Percentiles rank a stretch among this genome's conserved stretches.
These are phyloP conservation scores for Hymenochirus boettgeri DNA, from an alignment of 2,113 vertebrate species.

Conservation along the genomic window DNA sequence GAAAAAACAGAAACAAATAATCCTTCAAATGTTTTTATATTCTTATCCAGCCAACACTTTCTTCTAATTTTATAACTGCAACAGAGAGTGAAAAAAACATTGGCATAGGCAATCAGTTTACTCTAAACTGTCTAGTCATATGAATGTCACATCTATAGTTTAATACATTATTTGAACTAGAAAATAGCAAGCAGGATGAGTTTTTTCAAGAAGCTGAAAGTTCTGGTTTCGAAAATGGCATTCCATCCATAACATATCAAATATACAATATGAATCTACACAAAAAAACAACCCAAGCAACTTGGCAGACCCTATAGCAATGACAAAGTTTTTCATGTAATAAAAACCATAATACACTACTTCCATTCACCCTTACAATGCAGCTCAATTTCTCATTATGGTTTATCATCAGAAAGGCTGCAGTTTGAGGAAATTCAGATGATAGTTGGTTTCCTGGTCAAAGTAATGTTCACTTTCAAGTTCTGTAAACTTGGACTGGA, in stretches of 20 bases:
- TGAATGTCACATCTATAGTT: conserved; percentile 45
- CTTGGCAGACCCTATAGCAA: conserved; percentile 13
- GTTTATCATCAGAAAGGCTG: conserved; percentile 41
- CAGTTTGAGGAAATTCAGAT: conserved; percentile 41
- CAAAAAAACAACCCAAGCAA: not conserved
- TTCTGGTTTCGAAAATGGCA: conserved; percentile 46
- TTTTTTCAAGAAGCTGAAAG: conserved; percentile 43
- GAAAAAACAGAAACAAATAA: conserved; percentile 44
- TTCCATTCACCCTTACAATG: conserved; percentile 24
- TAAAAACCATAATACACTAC: conserved; percentile 46
- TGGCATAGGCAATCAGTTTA: conserved; percentile 39
- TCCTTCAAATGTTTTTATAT: conserved; percentile 37
- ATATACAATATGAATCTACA: conserved; percentile 18
- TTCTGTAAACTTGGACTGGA: no score
- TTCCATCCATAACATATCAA: conserved; percentile 31
- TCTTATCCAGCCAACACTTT: conserved; percentile 44
- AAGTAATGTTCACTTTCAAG: no score
- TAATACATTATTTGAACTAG: not conserved
- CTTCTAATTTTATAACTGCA: conserved; percentile 52
- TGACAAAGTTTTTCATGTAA: conserved; percentile 36
- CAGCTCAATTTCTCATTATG: conserved; percentile 38
- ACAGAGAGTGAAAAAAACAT: conserved; percentile 37
- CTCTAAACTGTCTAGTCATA: conserved; percentile 43
- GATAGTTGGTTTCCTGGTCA: conserved; percentile 37
- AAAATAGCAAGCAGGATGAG: conserved; percentile 41